Evolutionary conservation across 2,888 invertebrate genomes (phyloP), one percentile per base, ranked within the genome.

Genomic region (Zygothrica quintamaculata): DNA sequence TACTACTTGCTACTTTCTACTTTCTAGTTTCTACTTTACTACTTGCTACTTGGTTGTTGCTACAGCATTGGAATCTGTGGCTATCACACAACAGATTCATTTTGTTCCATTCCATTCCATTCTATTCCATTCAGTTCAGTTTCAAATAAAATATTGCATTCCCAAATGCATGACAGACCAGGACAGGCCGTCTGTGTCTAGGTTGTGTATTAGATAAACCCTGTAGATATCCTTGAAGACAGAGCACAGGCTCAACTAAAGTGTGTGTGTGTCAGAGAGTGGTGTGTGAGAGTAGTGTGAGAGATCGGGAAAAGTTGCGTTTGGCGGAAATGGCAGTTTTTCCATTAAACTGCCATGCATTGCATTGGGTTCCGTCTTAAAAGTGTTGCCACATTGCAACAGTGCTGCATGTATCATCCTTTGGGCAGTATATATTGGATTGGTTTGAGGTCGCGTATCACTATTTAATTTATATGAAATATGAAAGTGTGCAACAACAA

Each of bases 141-240:
- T 80, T 75, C 78, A 62, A 80, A 75, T 80, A 80, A 79, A 74
- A 80, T 84, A 84, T 84, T 84, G 84, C 79, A 77, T 70, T 75
- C 55, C 67, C 84, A 57, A 77, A 75, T 75, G 79, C 75, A 70
- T 68, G 79, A 57, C 61, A 59, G 46, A 56, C 70, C 47, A 43
- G 33, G 15, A 11, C 37, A 47, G 36, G 51, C 25, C 34, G 34
- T 12, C 31, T 29, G 9, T n/a, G 7, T 2, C 1, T 1, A 29
- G 52, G 43, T 42, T 47, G 62, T 56, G 50, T 51, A 39, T 62
- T 56, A 44, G 52, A 42, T 42, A 48, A 51, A 37, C 68, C 37
- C 11, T 25, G 31, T 47, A 44, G 6, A 22, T 3, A 22, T 5
- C 18, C 18, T 5, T 22, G 12, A 12, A 5, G 18, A 9, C 29